phyloP scores from a whole-genome alignment of 2,888 invertebrate species.

The Caenorhabditis sp. region DNA sequence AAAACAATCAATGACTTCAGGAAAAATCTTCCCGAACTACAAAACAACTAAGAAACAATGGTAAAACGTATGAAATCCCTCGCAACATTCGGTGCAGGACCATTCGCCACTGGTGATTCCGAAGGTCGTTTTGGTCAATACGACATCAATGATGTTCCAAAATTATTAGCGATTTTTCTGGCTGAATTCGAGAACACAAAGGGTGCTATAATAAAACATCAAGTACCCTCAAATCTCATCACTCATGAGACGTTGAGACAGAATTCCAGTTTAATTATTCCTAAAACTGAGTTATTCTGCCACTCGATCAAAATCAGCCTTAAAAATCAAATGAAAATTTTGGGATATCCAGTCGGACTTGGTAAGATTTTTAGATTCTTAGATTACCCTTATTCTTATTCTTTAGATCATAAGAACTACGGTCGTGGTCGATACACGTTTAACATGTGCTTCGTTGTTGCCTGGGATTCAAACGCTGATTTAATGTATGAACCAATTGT shows the following conservation, averaged over 20 bases:
- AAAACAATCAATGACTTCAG: not conserved
- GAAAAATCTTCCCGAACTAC: slow-evolving; percentile 1
- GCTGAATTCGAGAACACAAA: slow-evolving; percentile 64
- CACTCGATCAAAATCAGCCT: slow-evolving; percentile 60
- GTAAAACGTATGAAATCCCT: slow-evolving; percentile 38
- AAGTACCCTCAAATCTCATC: slow-evolving; percentile 42
- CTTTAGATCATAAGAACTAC: slow-evolving; percentile 43
- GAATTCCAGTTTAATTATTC: slow-evolving; percentile 46
- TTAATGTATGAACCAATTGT: slow-evolving; percentile 70
- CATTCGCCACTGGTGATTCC: slow-evolving; percentile 38
- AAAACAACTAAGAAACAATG: slow-evolving; percentile 24
- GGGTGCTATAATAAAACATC: slow-evolving; percentile 62
- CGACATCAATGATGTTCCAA: slow-evolving; percentile 47
- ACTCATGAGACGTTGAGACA: slow-evolving; percentile 5
- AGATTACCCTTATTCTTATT: not conserved
- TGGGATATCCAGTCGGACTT: slow-evolving; percentile 68
- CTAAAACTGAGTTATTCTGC: slow-evolving; percentile 51
- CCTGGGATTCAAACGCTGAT: slow-evolving; percentile 50
- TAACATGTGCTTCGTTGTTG: slow-evolving; percentile 70
- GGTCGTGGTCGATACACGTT: slow-evolving; percentile 56
- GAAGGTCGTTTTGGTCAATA: slow-evolving; percentile 48
- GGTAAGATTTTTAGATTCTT: slow-evolving; percentile 20
- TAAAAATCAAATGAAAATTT: slow-evolving; percentile 58
- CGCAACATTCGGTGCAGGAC: slow-evolving; percentile 41
- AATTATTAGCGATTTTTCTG: slow-evolving; percentile 63